Conservation (phyloP, 2,797 vertebrate genomes). For the Girardinus metallicus region DNA sequence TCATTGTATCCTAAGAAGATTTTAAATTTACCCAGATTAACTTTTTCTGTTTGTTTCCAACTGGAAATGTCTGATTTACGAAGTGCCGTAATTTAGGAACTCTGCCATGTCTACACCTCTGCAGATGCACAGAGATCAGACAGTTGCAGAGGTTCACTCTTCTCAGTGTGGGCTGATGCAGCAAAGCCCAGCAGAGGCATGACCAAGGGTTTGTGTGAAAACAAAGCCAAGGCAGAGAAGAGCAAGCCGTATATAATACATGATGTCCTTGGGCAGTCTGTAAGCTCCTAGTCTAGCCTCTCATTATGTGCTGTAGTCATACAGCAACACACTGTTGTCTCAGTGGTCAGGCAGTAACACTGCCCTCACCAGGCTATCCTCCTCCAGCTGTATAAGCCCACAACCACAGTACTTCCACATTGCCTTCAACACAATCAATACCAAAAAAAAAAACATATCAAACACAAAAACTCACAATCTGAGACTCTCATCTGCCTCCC, state of each 20-base stretch:
- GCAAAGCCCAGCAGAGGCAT: constrained; percentile 65
- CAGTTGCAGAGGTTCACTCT: constrained; percentile 64
- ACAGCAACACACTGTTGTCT: constrained; percentile 73
- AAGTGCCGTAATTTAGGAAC: constrained; percentile 68
- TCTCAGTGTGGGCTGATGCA: constrained; percentile 74
- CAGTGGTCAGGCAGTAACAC: constrained; percentile 76
- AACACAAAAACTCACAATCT: constrained; percentile 75
- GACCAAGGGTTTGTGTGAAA: constrained; percentile 73
- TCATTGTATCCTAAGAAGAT: background rate
- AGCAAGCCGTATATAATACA: constrained; percentile 77
- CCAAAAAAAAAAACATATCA: constrained; percentile 71
- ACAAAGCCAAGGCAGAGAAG: constrained; percentile 75
- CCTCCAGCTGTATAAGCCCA: constrained; percentile 78
- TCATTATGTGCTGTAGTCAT: constrained; percentile 79
- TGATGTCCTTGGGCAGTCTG: constrained; percentile 81
- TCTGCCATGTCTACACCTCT: constrained; percentile 67
- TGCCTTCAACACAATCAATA: constrained; percentile 80
- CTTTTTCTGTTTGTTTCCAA: constrained; percentile 40
- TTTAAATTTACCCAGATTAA: constrained; percentile 28
- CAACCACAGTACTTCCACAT: constrained; percentile 73
- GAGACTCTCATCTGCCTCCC: constrained; percentile 76
- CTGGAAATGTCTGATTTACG: constrained; percentile 59
- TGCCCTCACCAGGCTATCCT: constrained; percentile 77
- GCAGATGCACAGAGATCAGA: constrained; percentile 78
- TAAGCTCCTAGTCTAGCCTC: constrained; percentile 79